Evolutionary conservation across 1,140 invertebrate species (phyloP).

Genomic region (Sipha flava): DNA sequence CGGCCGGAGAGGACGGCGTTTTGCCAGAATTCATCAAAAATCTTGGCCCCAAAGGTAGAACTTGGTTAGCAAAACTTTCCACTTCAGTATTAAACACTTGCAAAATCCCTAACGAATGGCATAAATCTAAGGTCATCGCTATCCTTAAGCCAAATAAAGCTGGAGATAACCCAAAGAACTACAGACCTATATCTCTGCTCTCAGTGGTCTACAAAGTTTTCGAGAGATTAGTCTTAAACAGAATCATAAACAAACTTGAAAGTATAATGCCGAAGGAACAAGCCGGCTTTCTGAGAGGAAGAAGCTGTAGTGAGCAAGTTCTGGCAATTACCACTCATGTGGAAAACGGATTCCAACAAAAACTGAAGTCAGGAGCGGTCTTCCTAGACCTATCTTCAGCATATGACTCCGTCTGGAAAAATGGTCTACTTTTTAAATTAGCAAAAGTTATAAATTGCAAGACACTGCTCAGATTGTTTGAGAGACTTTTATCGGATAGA

Average conservation of each 20-base stretch:
- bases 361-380: slow-evolving; percentile 15
- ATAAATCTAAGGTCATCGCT: slow-evolving; percentile 26
- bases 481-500: neutral
- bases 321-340: slow-evolving; percentile 31
- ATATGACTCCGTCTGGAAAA: slow-evolving; percentile 26
- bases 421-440: neutral
- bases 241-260: neutral
- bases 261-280: neutral
- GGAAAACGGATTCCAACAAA: slow-evolving; percentile 29
- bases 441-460: neutral
- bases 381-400: slow-evolving; percentile 31
- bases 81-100: neutral
- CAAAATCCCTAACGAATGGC: slow-evolving; percentile 29
- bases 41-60: neutral
- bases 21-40: neutral
- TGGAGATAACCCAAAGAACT: slow-evolving; percentile 9
- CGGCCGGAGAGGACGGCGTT: neutral
- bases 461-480: neutral
- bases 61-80: neutral
- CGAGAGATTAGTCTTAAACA: slow-evolving; percentile 27
- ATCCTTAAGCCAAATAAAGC: slow-evolving; percentile 29
- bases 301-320: slow-evolving; percentile 14
- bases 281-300: slow-evolving; percentile 11
- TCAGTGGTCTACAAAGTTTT: slow-evolving; percentile 26
- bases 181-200: slow-evolving; percentile 31